Evolutionary conservation across 2,113 vertebrate genomes (phyloP), one percentile per base, ranked within the genome.

Genomic region (Hirundichthys speculiger): DNA sequence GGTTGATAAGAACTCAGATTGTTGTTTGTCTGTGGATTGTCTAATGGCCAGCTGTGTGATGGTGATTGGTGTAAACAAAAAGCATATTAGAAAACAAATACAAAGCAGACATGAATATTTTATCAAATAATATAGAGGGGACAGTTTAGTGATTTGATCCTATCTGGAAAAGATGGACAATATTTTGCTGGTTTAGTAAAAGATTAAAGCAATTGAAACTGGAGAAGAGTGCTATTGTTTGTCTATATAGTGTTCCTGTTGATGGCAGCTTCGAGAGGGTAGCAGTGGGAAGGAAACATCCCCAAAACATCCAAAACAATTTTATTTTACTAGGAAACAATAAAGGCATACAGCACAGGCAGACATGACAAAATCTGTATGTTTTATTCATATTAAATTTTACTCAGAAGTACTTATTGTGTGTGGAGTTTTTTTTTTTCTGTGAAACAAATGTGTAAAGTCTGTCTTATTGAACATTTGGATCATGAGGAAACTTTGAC

Each of bases 1-100:
- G 24, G 13, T n/a, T 34, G 41, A 58, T 21, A 19, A 16, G 43
- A 59, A 45, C 16, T 13, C 38, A 69, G 47, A 59, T 27, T 34
- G 30, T 10, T 34, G 45, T 30, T 16, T 70, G 30, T 48, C 18
- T 64, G 39, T 47, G 27, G 43, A 56, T 55, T 55, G 14, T 52
- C 15, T 12, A 16, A 39, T 49, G 34, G 1, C 1, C n/a, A n/a
- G n/a, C 13, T 38, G 8, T 34, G 30, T n/a, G n/a, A n/a, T n/a
- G n/a, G n/a, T n/a, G n/a, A n/a, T n/a, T n/a, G n/a, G n/a, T n/a
- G n/a, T n/a, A n/a, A n/a, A 34, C 30, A 34, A 34, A 34, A 34
- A 34, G 30, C 9, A 34, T 34, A 34, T 34, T 34, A 34, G 30
- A 34, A 34, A 34, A 34, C 30, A 34, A 34, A 34, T 34, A 34